A percentile compares a stretch with the other conserved stretches of the same genome.
Evolutionary conservation across 1,140 invertebrate genomes (phyloP).

Genomic region (Mercenaria mercenaria): DNA sequence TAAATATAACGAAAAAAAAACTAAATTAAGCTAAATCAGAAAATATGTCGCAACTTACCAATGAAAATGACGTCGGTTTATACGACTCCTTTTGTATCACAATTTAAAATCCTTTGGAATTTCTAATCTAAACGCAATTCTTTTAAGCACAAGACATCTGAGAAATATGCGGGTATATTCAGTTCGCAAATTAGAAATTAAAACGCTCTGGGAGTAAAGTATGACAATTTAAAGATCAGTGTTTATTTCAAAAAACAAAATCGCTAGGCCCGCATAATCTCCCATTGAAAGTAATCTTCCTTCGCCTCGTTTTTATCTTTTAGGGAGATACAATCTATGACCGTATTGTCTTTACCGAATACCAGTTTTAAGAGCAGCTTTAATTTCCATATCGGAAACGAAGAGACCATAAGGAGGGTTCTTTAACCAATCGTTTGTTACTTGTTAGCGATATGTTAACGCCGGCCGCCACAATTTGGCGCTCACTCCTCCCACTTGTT

Average conservation of each 20-base stretch:
- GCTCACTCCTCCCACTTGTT: neutral
- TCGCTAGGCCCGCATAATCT: neutral
- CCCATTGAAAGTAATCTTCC: neutral
- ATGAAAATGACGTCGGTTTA: neutral
- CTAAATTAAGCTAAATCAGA: no score
- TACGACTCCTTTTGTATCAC: neutral
- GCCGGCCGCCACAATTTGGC: neutral
- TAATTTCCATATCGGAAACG: neutral
- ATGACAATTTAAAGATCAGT: constrained; percentile 12
- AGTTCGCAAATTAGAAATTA: neutral
- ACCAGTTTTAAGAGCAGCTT: constrained; percentile 43
- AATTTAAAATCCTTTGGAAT: constrained; percentile 25
- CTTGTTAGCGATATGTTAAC: constrained; percentile 7
- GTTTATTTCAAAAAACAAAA: neutral
- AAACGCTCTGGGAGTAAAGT: neutral
- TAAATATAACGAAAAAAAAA: no score
- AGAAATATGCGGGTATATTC: constrained; percentile 20
- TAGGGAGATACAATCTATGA: constrained; percentile 5
- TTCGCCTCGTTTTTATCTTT: neutral
- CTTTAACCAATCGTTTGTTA: constrained; percentile 2
- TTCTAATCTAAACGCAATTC: neutral
- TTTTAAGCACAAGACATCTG: neutral
- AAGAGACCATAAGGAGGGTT: neutral
- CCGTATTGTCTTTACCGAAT: constrained; percentile 47
- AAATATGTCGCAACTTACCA: neutral